These are phyloP conservation scores for Thera obeliscata DNA, from an alignment of 2,888 invertebrate genomes.

Conservation along the genomic window DNA sequence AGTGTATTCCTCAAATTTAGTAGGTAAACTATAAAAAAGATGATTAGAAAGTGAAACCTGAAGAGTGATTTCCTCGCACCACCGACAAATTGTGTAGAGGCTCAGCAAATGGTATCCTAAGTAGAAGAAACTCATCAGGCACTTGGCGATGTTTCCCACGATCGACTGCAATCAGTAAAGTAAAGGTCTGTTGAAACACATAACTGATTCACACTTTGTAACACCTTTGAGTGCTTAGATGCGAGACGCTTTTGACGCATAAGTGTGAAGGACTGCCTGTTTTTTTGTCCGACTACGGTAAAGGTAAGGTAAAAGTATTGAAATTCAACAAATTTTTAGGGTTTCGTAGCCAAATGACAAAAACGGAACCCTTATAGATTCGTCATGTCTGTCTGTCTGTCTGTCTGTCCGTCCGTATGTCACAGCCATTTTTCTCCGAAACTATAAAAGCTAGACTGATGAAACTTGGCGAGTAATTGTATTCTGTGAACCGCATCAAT, in stretches of 20 bases:
- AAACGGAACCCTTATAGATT: no score
- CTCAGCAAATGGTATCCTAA: conserved; percentile 70
- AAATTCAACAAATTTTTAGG: neutral
- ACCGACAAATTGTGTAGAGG: conserved; percentile 68
- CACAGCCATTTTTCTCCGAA: no score
- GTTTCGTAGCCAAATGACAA: no score
- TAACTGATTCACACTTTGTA: conserved; percentile 2
- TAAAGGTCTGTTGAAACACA: neutral
- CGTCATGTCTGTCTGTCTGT: no score
- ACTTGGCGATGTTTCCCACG: conserved; percentile 59
- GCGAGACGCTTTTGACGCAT: conserved; percentile 18
- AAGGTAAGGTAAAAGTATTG: neutral
- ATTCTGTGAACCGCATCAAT: no score
- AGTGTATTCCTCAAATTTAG: no score
- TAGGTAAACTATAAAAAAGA: neutral
- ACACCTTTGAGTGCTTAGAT: conserved; percentile 7
- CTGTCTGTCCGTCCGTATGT: no score
- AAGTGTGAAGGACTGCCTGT: conserved; percentile 11
- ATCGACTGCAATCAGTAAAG: conserved; percentile 55
- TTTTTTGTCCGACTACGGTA: conserved; percentile 8
- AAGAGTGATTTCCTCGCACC: conserved; percentile 73
- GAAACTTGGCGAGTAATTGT: no score
- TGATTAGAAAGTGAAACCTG: conserved; percentile 54
- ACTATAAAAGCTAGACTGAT: no score
- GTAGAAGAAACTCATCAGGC: conserved; percentile 66